A percentile compares a stretch with the other conserved stretches of the same genome.
Conservation (phyloP, 2,113 vertebrate genomes). For the Grus americana region DNA sequence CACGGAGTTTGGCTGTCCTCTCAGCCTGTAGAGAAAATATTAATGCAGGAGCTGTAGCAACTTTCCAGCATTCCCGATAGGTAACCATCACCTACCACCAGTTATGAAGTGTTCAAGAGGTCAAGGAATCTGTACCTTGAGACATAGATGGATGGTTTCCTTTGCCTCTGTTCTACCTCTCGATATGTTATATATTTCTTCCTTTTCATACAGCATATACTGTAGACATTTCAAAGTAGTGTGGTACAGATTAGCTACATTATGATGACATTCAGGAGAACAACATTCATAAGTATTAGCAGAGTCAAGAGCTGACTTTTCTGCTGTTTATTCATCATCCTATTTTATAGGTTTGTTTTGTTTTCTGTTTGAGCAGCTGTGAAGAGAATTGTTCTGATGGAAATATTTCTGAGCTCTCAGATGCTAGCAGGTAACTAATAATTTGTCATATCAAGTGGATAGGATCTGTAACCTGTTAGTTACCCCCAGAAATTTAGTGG, state of each 20-base stretch:
- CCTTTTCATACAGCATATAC: not conserved
- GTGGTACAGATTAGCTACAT: not conserved
- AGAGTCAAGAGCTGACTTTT: not conserved
- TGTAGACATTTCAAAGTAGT: not conserved
- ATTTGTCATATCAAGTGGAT: conserved; percentile 4
- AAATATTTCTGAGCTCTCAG: conserved; percentile 17
- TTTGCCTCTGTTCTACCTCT: not conserved
- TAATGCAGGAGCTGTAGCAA: not conserved
- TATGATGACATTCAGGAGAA: not conserved
- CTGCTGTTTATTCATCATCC: not conserved
- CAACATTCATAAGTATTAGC: not conserved
- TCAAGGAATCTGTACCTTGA: not conserved
- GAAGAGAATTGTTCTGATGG: conserved; percentile 14
- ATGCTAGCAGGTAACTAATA: not conserved
- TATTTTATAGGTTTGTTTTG: not conserved
- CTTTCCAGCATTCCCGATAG: not conserved
- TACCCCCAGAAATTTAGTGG: not conserved
- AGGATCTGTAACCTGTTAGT: conserved; percentile 14
- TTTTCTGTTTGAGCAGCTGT: conserved; percentile 37
- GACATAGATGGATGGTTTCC: not conserved
- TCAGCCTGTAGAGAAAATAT: not conserved
- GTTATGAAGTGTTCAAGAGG: not conserved
- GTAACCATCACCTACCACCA: not conserved
- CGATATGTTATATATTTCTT: not conserved
- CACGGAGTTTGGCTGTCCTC: not conserved